Conservation (phyloP, 2,888 invertebrate species). For the Zaprionus bogoriensis region DNA sequence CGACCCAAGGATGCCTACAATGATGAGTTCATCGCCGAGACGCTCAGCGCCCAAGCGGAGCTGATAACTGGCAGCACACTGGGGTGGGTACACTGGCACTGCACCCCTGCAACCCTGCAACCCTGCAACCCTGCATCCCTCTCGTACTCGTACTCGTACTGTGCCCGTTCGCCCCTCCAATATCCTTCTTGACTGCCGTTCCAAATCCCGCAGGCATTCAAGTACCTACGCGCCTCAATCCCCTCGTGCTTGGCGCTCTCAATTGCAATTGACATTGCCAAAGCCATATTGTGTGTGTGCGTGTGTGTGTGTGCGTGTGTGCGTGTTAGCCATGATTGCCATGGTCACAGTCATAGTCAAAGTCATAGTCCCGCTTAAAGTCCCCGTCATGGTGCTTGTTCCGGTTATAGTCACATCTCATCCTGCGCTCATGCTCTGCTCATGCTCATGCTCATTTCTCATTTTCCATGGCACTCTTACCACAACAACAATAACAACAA, state of each 20-base stretch:
- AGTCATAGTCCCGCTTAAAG: constrained; percentile 3
- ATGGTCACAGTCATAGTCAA: background rate
- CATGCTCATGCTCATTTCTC: constrained; percentile 56
- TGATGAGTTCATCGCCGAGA: constrained; percentile 93
- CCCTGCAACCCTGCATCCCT: no score
- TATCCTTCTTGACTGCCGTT: no score
- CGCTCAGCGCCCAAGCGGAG: constrained; percentile 92
- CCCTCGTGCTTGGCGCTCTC: background rate
- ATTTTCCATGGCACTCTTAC: constrained; percentile 58
- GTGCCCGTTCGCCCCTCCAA: no score
- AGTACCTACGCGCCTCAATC: background rate
- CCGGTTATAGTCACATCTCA: constrained; percentile 10
- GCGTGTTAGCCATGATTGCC: constrained; percentile 14
- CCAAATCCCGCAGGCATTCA: background rate
- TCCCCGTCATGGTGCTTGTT: no score
- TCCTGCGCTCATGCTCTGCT: constrained; percentile 9
- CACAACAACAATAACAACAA: constrained; percentile 31
- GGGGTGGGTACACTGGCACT: constrained; percentile 87
- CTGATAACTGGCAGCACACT: constrained; percentile 91
- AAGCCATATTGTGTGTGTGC: constrained; percentile 11
- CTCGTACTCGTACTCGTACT: no score
- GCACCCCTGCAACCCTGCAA: no score
- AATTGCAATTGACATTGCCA: constrained; percentile 46
- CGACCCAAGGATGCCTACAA: constrained; percentile 94
- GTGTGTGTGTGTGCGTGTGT: constrained; percentile 2